Base-by-base conservation (phyloP, 2,888 invertebrate genomes). In the Mellilla xanthometata region DNA sequence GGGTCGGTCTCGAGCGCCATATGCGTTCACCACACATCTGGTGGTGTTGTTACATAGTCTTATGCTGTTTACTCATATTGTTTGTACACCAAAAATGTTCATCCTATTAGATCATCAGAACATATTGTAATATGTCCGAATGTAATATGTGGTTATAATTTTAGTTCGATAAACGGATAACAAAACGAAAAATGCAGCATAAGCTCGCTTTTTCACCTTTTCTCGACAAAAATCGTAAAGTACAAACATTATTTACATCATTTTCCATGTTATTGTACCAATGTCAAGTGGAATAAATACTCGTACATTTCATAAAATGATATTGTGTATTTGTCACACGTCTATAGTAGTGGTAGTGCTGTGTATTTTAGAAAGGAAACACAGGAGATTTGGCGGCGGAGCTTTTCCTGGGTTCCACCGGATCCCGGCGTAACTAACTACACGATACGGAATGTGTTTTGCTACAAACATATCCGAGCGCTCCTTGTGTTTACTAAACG, bases 401-500 rank as follows among this genome's bases (percentile, higher is more conserved):
- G 72, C 67, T 74, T 74, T 76, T 66, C 65, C 58, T 61, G 67
- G 71, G 70, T 66, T 74, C 64, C 62, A 54, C 54, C 64, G 74
- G 72, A 78, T 79, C 66, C 64, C 62, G 62, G 67, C 69, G 74
- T 79, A 79, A 81, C 79, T 82, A 81, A 81, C 80, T 77, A 77
- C 66, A 69, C 64, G 68, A 69, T 69, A 74, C 68, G 68, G 68
- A 81, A 79, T 76, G 71, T 82, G 72, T 82, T 79, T 75, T 70
- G 67, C 68, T 68, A 69, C 68, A 70, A 70, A 78, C 72, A 75
- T 77, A 77, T 68, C 74, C 72, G 58, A 69, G 76, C 64, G 70
- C 71, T 70, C 59, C 53, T 49, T 49, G 68, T 68, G 69, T 76
- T 74, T 69, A 44, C 43, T n/a, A 30, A 30, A 36, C 19, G 22